phyloP scores from a whole-genome alignment of 2,113 vertebrate genomes.

The Onychorhynchus coronatus region DNA sequence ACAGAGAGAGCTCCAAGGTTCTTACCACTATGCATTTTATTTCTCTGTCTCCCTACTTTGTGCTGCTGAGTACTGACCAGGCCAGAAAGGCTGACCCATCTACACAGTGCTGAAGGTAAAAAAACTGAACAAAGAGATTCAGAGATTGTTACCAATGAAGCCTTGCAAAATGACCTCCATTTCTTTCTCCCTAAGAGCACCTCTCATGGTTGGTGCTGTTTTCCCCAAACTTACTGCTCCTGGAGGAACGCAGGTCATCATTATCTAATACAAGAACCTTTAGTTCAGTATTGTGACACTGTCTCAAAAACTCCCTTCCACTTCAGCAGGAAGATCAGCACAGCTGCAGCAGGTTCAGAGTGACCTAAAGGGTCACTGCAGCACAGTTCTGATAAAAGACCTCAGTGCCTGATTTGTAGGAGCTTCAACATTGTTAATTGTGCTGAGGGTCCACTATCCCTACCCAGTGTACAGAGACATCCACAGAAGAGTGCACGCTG shows the following conservation, averaged over 20 bases:
- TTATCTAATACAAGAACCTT: not conserved
- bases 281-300: not conserved
- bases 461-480: not conserved
- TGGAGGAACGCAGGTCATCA: not conserved
- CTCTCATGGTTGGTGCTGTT: not conserved
- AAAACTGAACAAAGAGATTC: not conserved
- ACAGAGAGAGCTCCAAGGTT: not conserved
- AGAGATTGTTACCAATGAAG: not conserved
- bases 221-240: not conserved
- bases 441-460: not conserved
- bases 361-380: not conserved
- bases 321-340: not conserved
- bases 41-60: not conserved
- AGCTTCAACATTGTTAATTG: not conserved
- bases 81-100: not conserved
- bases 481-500: rapidly evolving
- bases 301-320: not conserved
- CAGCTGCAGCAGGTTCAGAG: not conserved
- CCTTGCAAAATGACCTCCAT: not conserved
- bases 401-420: not conserved
- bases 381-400: not conserved
- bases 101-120: not conserved
- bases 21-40: not conserved
- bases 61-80: not conserved
- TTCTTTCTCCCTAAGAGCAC: not conserved